Conservation (phyloP, 2,113 vertebrate genomes). For the Cottus gobio region DNA sequence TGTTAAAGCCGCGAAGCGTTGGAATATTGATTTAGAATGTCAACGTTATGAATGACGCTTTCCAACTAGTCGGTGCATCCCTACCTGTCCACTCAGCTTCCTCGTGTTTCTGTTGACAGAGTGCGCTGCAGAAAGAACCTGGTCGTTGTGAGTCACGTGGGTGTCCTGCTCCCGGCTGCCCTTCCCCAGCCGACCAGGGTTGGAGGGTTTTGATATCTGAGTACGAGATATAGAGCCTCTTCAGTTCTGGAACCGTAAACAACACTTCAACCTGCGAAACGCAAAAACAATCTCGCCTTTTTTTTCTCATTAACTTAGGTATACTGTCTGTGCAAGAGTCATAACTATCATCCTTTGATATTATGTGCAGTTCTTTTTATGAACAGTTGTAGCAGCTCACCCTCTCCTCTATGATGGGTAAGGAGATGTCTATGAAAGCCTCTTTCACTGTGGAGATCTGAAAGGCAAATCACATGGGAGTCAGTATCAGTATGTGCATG, state of each 20-base stretch:
- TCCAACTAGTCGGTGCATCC: background rate
- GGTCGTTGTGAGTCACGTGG: slow-evolving; percentile 72
- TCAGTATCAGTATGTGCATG: too few species aligned
- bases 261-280: background rate
- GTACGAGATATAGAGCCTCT: slow-evolving; percentile 12
- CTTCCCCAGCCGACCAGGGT: slow-evolving; percentile 87
- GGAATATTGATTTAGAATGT: background rate
- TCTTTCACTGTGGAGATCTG: slow-evolving; percentile 97
- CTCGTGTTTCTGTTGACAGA: slow-evolving; percentile 82
- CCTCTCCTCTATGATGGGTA: slow-evolving; percentile 98
- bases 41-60: background rate
- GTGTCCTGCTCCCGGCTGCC: slow-evolving; percentile 81
- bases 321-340: background rate
- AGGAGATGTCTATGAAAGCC: slow-evolving; percentile 97
- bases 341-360: background rate
- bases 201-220: slow-evolving; percentile 93
- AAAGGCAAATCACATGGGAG: slow-evolving; percentile 57
- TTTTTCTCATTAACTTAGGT: background rate
- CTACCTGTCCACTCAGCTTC: slow-evolving; percentile 83
- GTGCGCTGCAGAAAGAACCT: slow-evolving; percentile 70
- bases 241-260: background rate
- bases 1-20: background rate
- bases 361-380: background rate
- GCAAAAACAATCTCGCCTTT: background rate
- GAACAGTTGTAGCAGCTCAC: slow-evolving; percentile 83